Percentiles rank a stretch among this genome's conserved stretches.
These are phyloP conservation scores for Thelaira solivaga DNA, from an alignment of 2,888 invertebrate genomes.

Conservation along the genomic window DNA sequence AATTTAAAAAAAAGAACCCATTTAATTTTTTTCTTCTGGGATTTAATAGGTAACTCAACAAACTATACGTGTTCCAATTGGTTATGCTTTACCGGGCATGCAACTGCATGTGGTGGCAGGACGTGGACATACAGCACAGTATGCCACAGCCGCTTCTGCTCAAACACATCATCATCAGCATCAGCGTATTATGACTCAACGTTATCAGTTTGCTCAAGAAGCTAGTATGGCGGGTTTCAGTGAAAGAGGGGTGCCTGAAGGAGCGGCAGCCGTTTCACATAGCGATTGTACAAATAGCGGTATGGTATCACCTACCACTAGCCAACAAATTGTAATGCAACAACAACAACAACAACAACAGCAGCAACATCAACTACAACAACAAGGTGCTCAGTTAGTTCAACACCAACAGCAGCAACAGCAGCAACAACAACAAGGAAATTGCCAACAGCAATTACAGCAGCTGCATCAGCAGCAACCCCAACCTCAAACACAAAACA, in stretches of 20 bases:
- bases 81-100: slow-evolving; percentile 78
- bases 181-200: slow-evolving; percentile 71
- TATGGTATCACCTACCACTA: slow-evolving; percentile 71
- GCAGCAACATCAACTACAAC: slow-evolving; percentile 78
- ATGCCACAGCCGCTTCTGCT: slow-evolving; percentile 68
- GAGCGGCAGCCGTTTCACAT: slow-evolving; percentile 81
- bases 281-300: slow-evolving; percentile 69
- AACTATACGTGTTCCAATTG: slow-evolving; percentile 78
- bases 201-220: slow-evolving; percentile 72
- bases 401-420: slow-evolving; percentile 72
- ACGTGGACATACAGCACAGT: slow-evolving; percentile 71
- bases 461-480: too few species aligned
- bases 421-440: slow-evolving; percentile 64
- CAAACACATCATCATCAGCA: slow-evolving; percentile 68
- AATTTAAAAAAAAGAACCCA: too few species aligned
- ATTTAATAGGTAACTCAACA: slow-evolving; percentile 78
- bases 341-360: slow-evolving; percentile 68
- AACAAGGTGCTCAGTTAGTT: slow-evolving; percentile 51
- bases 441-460: slow-evolving; percentile 61
- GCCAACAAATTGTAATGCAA: slow-evolving; percentile 61
- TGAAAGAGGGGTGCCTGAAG: slow-evolving; percentile 86
- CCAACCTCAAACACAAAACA: slow-evolving; percentile 62
- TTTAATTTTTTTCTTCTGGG: too few species aligned
- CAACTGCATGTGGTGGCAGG: slow-evolving; percentile 78
- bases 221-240: slow-evolving; percentile 72